phyloP scores from a whole-genome alignment of 2,888 invertebrate species.

The Drosophila niveifrons region DNA sequence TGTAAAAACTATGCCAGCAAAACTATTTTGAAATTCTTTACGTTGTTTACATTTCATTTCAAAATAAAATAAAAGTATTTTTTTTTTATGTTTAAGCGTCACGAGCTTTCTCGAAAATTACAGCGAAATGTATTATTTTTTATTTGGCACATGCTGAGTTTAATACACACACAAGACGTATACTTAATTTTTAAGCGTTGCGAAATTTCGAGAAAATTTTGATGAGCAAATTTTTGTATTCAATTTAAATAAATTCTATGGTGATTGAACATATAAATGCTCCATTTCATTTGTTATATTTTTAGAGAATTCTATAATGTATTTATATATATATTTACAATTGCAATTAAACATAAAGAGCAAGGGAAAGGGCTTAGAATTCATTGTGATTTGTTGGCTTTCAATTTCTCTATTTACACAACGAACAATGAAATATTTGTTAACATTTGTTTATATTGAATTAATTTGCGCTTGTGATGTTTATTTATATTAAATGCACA shows the following conservation, averaged over 20 bases:
- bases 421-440: slow-evolving; percentile 5
- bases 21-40: background rate
- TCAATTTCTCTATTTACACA: slow-evolving; percentile 1
- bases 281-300: background rate
- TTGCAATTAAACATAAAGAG: background rate
- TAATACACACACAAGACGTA: too few species aligned
- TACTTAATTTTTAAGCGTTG: background rate
- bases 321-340: background rate
- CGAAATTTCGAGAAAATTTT: background rate
- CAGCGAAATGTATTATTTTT: background rate
- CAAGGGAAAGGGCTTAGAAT: background rate
- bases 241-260: background rate
- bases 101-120: background rate
- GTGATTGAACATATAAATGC: background rate
- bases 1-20: background rate
- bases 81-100: too few species aligned
- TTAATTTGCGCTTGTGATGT: slow-evolving; percentile 7
- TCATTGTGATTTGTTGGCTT: slow-evolving; percentile 1
- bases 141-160: too few species aligned
- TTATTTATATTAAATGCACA: slow-evolving; percentile 23
- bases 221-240: background rate
- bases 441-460: slow-evolving; percentile 23
- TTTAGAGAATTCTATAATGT: background rate
- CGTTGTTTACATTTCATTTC: slow-evolving; percentile 5
- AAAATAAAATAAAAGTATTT: background rate